Base-by-base conservation (phyloP, 2,797 vertebrate genomes). In the Danionella dracula region DNA sequence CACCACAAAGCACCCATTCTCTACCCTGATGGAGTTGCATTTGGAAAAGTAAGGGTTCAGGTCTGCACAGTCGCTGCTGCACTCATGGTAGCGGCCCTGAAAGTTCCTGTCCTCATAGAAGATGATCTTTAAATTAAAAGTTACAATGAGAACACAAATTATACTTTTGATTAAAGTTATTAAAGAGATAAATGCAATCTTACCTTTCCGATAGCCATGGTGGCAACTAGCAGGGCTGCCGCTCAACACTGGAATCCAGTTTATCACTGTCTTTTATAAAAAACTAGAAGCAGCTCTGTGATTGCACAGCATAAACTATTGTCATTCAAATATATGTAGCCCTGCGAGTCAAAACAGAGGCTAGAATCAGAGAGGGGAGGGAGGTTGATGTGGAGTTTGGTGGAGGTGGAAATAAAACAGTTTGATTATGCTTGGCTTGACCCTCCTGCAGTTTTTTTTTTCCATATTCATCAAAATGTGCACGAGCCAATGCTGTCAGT, bases 81-180 rank as follows among this genome's bases (percentile, higher is more conserved):
- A 83, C 59, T 86, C 84, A 56, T 78, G 74, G 10, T 61, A 72
- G 13, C 7, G 35, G 15, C 87, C 86, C 16, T 74, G 71, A 71
- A 88, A 90, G 78, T 85, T 78, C 68, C 70, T 79, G 23, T 83
- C 81, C 73, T 90, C 85, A 1, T 82, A 89, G 77, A 89, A 89
- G 61, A 82, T 81, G 8, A 89, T 86, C 88, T 90, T 41, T 34
- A 40, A 34, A 8, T 20, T 20, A 34, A 45, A 37, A 34, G 23
- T 13, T 1, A 37, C 13, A 23, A 15, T 44, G 23, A 27, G 23
- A n/a, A n/a, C 23, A 27, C 23, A 27, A 54, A 27, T 16, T 27
- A 10, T 42, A n/a, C 1, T 32, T 41, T 31, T 10, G 5, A 42
- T 40, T 23, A 10, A 60, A 31, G 4, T 3, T 44, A 10, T 17